phyloP scores from a whole-genome alignment of 2,113 vertebrate genomes.

The Bostrychus sinensis region DNA sequence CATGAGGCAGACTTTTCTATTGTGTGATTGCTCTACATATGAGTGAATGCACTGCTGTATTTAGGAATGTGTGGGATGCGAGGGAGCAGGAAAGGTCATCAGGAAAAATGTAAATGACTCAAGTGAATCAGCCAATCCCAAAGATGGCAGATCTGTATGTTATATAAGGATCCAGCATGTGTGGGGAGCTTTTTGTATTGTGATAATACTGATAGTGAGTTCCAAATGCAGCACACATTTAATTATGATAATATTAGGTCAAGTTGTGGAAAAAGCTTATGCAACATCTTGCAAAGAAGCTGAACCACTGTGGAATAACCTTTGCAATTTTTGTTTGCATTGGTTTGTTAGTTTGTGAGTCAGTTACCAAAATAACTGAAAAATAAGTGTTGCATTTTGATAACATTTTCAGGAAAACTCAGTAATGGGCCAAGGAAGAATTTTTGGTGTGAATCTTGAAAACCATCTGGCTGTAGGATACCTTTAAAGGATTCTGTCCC shows the following conservation, averaged over 20 bases:
- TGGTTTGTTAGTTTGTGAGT: no score
- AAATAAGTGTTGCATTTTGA: no score
- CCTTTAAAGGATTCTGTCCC: no score
- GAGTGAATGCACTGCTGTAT: constrained; percentile 63
- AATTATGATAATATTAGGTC: not conserved
- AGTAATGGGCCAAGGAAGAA: no score
- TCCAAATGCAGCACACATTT: not conserved
- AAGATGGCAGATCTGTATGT: constrained; percentile 62
- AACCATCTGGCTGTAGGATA: no score
- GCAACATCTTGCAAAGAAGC: not conserved
- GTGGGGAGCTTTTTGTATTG: constrained; percentile 14
- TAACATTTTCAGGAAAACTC: no score
- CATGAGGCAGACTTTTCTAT: constrained; percentile 19
- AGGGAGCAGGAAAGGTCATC: constrained; percentile 64
- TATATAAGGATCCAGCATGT: constrained; percentile 54
- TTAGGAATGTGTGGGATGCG: constrained; percentile 66
- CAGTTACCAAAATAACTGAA: no score
- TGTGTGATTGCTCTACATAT: constrained; percentile 51
- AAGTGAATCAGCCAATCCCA: constrained; percentile 68
- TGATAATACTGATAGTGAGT: not conserved
- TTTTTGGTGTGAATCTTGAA: no score
- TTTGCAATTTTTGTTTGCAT: no score
- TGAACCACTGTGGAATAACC: no score
- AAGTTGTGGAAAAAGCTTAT: not conserved
- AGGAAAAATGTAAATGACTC: constrained; percentile 68